A percentile compares a stretch with the other conserved stretches of the same genome.
These are phyloP conservation scores for Strongylocentrotus purpuratus DNA, from an alignment of 35 echinoderm and acorn worm genomes.

Conservation along the genomic window DNA sequence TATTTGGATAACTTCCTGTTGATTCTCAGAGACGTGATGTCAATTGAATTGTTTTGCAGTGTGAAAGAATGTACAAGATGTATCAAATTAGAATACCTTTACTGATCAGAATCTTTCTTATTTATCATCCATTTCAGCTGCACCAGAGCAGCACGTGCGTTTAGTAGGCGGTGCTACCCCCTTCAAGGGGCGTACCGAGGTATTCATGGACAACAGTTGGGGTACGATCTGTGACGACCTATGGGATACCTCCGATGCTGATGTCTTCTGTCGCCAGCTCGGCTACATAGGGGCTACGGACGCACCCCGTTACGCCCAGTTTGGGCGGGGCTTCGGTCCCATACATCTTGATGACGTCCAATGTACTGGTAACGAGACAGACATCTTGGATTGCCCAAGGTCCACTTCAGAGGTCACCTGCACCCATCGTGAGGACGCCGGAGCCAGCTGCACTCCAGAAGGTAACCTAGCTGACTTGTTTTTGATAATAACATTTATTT, in stretches of 20 bases:
- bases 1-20: too few species aligned
- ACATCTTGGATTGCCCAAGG: constrained; percentile 29
- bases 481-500: too few species aligned
- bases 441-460: constrained; percentile 15
- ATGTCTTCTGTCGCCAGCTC: constrained; percentile 31
- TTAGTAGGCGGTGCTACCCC: not conserved
- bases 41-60: too few species aligned
- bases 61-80: too few species aligned
- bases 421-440: constrained; percentile 33
- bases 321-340: constrained; percentile 35
- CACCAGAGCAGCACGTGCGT: not conserved
- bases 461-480: not conserved
- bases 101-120: too few species aligned
- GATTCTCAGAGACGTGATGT: too few species aligned
- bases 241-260: not conserved
- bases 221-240: constrained; percentile 35
- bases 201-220: constrained; percentile 6
- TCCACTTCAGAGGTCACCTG: not conserved
- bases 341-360: constrained; percentile 30
- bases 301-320: constrained; percentile 33
- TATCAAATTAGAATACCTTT: too few species aligned
- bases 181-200: constrained; percentile 11
- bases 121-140: not conserved
- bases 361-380: constrained; percentile 38
- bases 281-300: not conserved